A percentile compares a stretch with the other conserved stretches of the same genome.
phyloP scores from a whole-genome alignment of 2,888 invertebrate species.

The Caenorhabditis panamensis region DNA sequence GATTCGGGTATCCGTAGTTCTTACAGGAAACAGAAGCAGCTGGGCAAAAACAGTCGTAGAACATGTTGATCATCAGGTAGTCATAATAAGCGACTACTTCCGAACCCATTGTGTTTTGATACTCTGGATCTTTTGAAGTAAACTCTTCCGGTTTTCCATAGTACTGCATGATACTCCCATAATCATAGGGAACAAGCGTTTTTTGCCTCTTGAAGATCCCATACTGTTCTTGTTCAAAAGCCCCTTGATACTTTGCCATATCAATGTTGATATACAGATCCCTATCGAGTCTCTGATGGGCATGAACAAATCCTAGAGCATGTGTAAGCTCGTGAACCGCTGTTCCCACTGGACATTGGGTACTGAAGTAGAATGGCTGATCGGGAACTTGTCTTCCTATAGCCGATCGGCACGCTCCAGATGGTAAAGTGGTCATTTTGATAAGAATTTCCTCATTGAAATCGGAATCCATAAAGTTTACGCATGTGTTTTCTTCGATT shows the following conservation, averaged over 20 bases:
- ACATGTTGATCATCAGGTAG: conserved; percentile 42
- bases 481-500: conserved; percentile 29
- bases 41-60: conserved; percentile 27
- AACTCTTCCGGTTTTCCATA: neutral
- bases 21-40: neutral
- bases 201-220: neutral
- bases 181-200: conserved; percentile 34
- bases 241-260: conserved; percentile 11
- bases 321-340: conserved; percentile 44
- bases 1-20: conserved; percentile 36
- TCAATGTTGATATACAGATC: conserved; percentile 22
- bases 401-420: conserved; percentile 13
- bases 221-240: neutral
- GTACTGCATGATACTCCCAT: conserved; percentile 52
- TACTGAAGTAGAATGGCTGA: conserved; percentile 17
- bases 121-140: neutral
- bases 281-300: conserved; percentile 37
- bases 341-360: too few species aligned
- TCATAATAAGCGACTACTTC: conserved; percentile 30
- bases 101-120: conserved; percentile 14
- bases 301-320: conserved; percentile 34
- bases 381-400: conserved; percentile 10
- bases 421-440: neutral
- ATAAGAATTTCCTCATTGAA: conserved; percentile 16
- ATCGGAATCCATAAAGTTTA: too few species aligned